Evolutionary conservation across 2,888 invertebrate genomes (phyloP).

Genomic region (Mimachlamys varia): DNA sequence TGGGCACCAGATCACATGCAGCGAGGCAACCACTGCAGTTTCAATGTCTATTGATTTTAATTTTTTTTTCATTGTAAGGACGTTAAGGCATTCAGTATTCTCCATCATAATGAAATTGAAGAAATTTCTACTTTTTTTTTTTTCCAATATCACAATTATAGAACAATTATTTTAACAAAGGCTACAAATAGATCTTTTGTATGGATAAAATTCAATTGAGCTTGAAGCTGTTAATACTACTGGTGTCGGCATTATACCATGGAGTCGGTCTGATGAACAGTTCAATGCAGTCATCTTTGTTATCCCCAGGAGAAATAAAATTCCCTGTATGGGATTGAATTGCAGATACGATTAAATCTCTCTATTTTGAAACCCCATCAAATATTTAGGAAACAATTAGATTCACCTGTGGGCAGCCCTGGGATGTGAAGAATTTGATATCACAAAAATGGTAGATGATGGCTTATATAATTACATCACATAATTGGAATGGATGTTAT

Average conservation of each 20-base stretch:
- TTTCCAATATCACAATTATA: neutral
- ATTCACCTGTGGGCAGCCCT: neutral
- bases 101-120: neutral
- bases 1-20: neutral
- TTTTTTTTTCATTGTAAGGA: neutral
- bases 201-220: neutral
- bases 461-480: neutral
- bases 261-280: neutral
- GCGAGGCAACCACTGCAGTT: neutral
- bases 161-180: neutral
- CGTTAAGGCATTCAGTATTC: neutral
- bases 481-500: neutral
- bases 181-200: neutral
- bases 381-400: neutral
- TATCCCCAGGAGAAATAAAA: neutral
- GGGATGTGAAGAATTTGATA: neutral
- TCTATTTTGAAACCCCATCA: neutral
- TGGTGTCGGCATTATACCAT: neutral
- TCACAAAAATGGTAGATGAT: neutral
- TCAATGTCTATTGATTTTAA: slow-evolving; percentile 14
- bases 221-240: neutral
- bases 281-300: neutral
- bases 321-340: neutral
- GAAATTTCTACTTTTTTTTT: neutral
- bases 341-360: neutral